Evolutionary conservation across 1,140 invertebrate genomes (phyloP).

Genomic region (Helicoverpa armigera): DNA sequence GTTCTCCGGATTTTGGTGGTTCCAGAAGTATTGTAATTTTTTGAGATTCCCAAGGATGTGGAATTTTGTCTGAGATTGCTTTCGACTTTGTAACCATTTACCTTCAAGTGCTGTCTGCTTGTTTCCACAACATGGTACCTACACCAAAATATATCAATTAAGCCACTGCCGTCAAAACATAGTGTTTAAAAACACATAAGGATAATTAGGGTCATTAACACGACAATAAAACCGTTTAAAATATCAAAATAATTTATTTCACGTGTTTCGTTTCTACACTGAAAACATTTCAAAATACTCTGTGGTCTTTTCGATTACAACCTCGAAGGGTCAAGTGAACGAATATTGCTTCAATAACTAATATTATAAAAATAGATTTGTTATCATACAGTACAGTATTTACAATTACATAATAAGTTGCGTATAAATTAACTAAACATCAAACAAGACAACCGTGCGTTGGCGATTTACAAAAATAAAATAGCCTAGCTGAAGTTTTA

Average conservation of each 20-base stretch:
- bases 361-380: conserved; percentile 79
- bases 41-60: too few relatives aligned
- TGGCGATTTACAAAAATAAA: conserved; percentile 64
- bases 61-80: too few relatives aligned
- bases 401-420: conserved; percentile 74
- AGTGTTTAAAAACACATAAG: too few relatives aligned
- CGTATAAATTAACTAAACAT: conserved; percentile 63
- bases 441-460: conserved; percentile 58
- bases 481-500: conserved; percentile 33
- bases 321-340: conserved; percentile 48
- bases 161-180: too few relatives aligned
- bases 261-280: conserved; percentile 58
- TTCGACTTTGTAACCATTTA: too few relatives aligned
- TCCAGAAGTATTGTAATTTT: too few relatives aligned
- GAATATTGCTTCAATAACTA: conserved; percentile 53
- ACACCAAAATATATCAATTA: too few relatives aligned
- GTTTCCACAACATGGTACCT: too few relatives aligned
- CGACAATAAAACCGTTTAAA: conserved; percentile 47
- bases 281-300: conserved; percentile 62
- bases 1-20: too few relatives aligned
- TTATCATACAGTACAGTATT: conserved; percentile 66
- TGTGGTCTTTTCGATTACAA: conserved; percentile 51
- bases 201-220: neutral
- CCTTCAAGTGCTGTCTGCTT: too few relatives aligned
- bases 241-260: conserved; percentile 73